Percentiles rank a stretch among this genome's conserved stretches.
Conservation (phyloP, 1,140 invertebrate species). For the Drosophila yakuba region DNA sequence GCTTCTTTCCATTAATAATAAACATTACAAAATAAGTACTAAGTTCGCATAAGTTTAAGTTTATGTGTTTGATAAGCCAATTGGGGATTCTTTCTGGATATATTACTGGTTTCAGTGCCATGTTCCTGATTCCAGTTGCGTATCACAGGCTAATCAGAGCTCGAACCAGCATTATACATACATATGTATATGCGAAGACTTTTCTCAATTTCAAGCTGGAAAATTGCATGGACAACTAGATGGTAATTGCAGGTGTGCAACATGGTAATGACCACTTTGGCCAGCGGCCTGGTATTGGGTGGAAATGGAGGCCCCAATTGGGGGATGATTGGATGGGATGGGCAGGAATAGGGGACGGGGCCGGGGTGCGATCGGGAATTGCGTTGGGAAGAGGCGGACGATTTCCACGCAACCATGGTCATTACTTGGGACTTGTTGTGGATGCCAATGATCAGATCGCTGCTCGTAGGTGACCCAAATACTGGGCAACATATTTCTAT, state of each 20-base stretch:
- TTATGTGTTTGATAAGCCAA: neutral
- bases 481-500: neutral
- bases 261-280: conserved; percentile 43
- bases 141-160: conserved; percentile 30
- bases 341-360: neutral
- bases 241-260: conserved; percentile 54
- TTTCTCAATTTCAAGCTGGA: conserved; percentile 10
- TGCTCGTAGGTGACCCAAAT: conserved; percentile 26
- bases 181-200: conserved; percentile 21
- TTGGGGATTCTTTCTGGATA: neutral
- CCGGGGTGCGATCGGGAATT: conserved; percentile 6
- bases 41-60: neutral
- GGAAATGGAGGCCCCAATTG: conserved; percentile 36
- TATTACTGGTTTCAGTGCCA: neutral
- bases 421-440: conserved; percentile 19
- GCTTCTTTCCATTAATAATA: neutral
- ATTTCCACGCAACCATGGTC: conserved; percentile 26
- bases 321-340: conserved; percentile 45
- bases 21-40: neutral
- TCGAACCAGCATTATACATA: conserved; percentile 17
- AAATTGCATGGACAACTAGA: conserved; percentile 41
- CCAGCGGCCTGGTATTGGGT: conserved; percentile 14
- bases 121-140: conserved; percentile 1
- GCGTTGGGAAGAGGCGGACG: conserved; percentile 3
- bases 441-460: conserved; percentile 6